A percentile compares a stretch with the other conserved stretches of the same genome.
Conservation (phyloP, 2,797 vertebrate species). For the Melopsittacus undulatus region DNA sequence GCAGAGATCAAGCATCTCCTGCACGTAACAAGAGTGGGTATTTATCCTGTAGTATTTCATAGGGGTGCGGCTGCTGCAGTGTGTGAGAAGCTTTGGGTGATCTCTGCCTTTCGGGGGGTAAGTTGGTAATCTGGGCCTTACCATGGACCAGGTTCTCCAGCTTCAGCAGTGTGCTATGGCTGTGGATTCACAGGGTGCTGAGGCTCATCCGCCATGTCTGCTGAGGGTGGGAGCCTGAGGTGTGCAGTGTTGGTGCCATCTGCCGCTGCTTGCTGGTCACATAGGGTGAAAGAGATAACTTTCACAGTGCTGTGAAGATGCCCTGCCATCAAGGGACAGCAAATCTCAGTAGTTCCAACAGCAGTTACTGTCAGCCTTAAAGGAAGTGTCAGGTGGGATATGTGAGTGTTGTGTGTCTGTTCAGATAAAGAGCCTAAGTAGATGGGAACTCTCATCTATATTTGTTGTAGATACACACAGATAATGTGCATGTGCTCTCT, state of each 20-base stretch:
- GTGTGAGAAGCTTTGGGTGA: background rate
- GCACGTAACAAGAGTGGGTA: rapidly evolving
- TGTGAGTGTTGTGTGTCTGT: background rate
- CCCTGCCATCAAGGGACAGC: background rate
- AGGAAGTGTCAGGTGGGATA: background rate
- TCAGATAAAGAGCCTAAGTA: background rate
- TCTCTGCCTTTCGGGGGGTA: background rate
- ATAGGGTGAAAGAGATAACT: background rate
- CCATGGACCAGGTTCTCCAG: rapidly evolving
- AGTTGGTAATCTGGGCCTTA: background rate
- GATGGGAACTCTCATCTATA: rapidly evolving
- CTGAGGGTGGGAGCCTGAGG: background rate
- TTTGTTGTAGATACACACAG: background rate
- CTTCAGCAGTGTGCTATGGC: rapidly evolving
- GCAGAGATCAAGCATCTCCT: background rate
- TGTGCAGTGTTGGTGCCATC: background rate
- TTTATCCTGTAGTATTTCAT: background rate
- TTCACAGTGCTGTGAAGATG: background rate
- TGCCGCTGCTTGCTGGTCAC: background rate
- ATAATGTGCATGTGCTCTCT: rapidly evolving
- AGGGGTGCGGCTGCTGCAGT: background rate
- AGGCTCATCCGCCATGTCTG: rapidly evolving
- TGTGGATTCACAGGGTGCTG: background rate
- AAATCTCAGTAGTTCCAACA: background rate
- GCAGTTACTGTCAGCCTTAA: background rate